Percentiles rank a stretch among this genome's conserved stretches.
Conservation (phyloP, 2,797 vertebrate genomes). For the Loriculus beryllinus region DNA sequence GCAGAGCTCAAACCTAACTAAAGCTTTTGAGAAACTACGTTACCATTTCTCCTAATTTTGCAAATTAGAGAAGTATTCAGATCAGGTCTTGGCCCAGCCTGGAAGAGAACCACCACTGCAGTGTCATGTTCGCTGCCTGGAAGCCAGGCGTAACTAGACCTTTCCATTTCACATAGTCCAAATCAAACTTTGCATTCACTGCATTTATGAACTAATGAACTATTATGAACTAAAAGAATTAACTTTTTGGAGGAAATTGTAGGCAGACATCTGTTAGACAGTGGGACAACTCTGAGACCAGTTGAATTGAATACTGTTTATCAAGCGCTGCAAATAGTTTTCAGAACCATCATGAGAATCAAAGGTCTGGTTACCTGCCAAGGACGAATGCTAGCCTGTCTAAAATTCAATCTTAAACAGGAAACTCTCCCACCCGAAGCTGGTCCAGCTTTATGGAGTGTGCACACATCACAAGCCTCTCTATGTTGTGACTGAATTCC, state of each 20-base stretch:
- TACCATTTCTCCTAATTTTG: background rate
- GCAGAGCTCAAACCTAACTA: background rate
- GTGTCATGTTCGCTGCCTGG: background rate
- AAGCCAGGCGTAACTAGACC: background rate
- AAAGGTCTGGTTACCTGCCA: background rate
- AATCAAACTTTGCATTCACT: background rate
- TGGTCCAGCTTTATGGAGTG: conserved; percentile 89
- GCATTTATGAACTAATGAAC: background rate
- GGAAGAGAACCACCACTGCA: background rate
- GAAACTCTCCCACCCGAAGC: conserved; percentile 82
- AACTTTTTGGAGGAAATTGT: background rate
- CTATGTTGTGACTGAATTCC: conserved; percentile 84
- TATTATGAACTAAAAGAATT: background rate
- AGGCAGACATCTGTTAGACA: background rate
- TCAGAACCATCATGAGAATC: background rate
- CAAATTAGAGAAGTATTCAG: background rate
- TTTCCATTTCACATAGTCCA: background rate
- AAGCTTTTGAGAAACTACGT: background rate
- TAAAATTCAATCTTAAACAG: conserved; percentile 59
- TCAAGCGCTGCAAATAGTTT: background rate
- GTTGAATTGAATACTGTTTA: background rate
- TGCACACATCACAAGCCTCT: conserved; percentile 79
- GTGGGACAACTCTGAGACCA: background rate
- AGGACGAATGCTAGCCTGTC: background rate
- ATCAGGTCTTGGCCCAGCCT: background rate